A percentile compares a stretch with the other conserved stretches of the same genome.
phyloP scores from a whole-genome alignment of 2,113 vertebrate species.

The Pterocles gutturalis region DNA sequence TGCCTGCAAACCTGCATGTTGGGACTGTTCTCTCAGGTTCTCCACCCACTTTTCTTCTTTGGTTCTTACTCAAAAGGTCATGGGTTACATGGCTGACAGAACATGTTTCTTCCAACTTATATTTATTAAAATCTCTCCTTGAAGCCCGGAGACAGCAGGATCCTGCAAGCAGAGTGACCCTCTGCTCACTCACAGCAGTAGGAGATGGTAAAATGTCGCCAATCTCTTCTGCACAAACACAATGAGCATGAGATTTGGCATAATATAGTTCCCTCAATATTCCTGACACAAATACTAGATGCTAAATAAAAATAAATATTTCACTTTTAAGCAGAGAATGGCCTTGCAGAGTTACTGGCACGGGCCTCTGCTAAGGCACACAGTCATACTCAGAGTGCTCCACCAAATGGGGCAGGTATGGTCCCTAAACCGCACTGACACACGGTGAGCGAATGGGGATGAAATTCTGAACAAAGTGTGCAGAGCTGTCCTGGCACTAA shows the following conservation, averaged over 20 bases:
- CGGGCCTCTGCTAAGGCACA: neutral
- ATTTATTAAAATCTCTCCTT: neutral
- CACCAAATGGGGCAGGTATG: fast-evolving
- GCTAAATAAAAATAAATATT: neutral
- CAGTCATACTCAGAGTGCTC: neutral
- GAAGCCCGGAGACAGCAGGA: neutral
- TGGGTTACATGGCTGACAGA: neutral
- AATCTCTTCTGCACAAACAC: neutral
- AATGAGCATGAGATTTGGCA: neutral
- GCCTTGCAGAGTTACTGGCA: fast-evolving
- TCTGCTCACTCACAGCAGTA: neutral
- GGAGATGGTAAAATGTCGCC: neutral
- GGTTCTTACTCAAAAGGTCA: neutral
- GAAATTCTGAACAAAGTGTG: neutral
- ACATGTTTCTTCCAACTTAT: neutral
- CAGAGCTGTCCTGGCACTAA: neutral
- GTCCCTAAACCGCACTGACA: neutral
- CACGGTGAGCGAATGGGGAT: fast-evolving
- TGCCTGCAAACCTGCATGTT: neutral
- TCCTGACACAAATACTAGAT: neutral
- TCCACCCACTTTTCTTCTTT: neutral
- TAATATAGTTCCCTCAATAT: neutral
- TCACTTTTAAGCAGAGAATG: neutral
- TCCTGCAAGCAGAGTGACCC: neutral
- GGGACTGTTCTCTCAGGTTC: neutral